Conservation (phyloP, 2,797 vertebrate genomes). For the Leuciscus waleckii region DNA sequence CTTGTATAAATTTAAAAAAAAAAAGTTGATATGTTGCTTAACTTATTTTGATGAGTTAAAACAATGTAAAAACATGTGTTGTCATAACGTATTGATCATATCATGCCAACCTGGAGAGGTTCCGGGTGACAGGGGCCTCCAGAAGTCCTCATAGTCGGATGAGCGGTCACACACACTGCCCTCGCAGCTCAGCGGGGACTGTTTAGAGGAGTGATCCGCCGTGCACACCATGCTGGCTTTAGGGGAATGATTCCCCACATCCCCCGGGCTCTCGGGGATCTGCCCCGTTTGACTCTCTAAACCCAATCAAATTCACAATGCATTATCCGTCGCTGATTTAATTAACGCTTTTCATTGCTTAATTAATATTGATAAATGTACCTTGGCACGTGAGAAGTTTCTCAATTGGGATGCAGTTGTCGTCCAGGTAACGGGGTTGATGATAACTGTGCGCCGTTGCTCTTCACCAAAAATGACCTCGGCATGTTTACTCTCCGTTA, state of each 20-base stretch:
- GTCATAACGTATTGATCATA: background rate
- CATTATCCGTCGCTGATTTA: background rate
- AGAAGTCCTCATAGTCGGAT: constrained; percentile 88
- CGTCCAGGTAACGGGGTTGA: constrained; percentile 86
- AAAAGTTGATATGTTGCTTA: too few species aligned
- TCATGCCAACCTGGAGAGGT: constrained; percentile 85
- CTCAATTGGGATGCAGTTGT: constrained; percentile 82
- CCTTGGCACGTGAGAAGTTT: constrained; percentile 81
- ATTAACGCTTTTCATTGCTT: background rate
- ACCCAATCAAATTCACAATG: background rate
- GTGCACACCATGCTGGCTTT: constrained; percentile 79
- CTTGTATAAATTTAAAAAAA: too few species aligned
- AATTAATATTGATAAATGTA: constrained; percentile 42
- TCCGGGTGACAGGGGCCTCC: constrained; percentile 93
- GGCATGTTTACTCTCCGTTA: constrained; percentile 80
- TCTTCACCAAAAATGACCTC: constrained; percentile 97
- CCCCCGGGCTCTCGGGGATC: constrained; percentile 59
- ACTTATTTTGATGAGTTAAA: too few species aligned
- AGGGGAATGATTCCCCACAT: constrained; percentile 76
- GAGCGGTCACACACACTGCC: constrained; percentile 84
- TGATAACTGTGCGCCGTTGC: constrained; percentile 98
- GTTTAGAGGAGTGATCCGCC: constrained; percentile 79
- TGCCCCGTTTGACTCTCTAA: constrained; percentile 73
- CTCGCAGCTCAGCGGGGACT: constrained; percentile 85
- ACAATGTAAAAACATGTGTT: too few species aligned